Evolutionary conservation across 2,797 vertebrate species (phyloP).

Genomic region (Cirrhinus mrigala): DNA sequence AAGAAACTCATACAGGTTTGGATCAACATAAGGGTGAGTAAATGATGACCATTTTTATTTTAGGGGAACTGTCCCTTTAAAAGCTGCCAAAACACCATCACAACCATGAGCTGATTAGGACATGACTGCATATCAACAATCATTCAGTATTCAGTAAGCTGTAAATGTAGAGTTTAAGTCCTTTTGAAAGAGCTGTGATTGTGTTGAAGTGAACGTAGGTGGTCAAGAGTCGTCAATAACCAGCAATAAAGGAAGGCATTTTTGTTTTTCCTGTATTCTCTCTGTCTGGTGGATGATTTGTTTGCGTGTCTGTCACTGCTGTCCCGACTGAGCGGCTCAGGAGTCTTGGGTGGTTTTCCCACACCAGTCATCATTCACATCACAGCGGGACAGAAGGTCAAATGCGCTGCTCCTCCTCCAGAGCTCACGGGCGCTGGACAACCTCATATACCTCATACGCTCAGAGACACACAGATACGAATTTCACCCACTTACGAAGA

Average conservation of each 20-base stretch:
- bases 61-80: not conserved
- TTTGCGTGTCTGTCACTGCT: not conserved
- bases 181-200: not conserved
- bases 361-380: slow-evolving; percentile 40
- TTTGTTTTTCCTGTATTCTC: not conserved
- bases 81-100: not conserved
- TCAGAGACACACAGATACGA: too few species aligned
- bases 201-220: not conserved
- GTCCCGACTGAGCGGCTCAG: slow-evolving; percentile 3
- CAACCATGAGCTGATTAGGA: not conserved
- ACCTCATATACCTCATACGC: not conserved
- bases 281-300: slow-evolving; percentile 25
- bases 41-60: not conserved
- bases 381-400: slow-evolving; percentile 36
- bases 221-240: not conserved
- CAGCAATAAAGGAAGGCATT: not conserved
- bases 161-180: not conserved
- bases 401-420: not conserved
- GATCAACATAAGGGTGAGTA: not conserved
- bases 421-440: slow-evolving; percentile 14
- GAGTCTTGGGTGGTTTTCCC: slow-evolving; percentile 47
- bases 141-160: not conserved
- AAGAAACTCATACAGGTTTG: not conserved
- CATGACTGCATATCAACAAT: not conserved
- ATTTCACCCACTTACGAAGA: not conserved